Percentiles rank a stretch among this genome's conserved stretches.
These are phyloP conservation scores for Sarcophaga peregrina DNA, from an alignment of 1,140 invertebrate species.

Conservation along the genomic window DNA sequence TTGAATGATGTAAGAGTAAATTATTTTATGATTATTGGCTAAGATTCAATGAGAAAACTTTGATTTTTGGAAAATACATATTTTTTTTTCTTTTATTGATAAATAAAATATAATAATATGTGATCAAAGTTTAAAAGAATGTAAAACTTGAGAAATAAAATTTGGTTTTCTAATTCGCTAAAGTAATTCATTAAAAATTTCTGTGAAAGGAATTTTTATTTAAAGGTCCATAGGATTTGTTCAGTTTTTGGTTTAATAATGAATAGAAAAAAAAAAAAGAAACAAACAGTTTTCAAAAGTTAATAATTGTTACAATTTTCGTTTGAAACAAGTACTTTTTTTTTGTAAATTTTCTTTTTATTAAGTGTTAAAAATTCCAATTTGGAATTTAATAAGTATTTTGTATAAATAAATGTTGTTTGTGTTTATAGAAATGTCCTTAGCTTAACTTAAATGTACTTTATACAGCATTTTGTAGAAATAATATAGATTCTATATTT, in stretches of 20 bases:
- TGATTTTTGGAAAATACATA: no score
- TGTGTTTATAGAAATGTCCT: constrained; percentile 35
- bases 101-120: no score
- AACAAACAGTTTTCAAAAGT: not conserved
- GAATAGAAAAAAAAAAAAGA: no score
- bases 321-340: not conserved
- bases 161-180: no score
- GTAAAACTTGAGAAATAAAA: no score
- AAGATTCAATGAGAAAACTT: not conserved
- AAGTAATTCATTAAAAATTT: no score
- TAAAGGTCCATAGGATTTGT: no score
- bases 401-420: constrained; percentile 33
- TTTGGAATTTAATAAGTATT: constrained; percentile 30
- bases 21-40: not conserved
- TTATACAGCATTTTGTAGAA: constrained; percentile 36
- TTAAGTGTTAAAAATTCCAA: constrained; percentile 35
- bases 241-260: no score
- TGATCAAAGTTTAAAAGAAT: no score
- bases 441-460: constrained; percentile 40
- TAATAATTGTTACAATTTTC: not conserved
- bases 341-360: not conserved
- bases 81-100: no score
- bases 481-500: not conserved
- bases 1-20: not conserved
- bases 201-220: no score